Conservation (phyloP, 1,140 invertebrate species). For the Lordiphosa mommai region DNA sequence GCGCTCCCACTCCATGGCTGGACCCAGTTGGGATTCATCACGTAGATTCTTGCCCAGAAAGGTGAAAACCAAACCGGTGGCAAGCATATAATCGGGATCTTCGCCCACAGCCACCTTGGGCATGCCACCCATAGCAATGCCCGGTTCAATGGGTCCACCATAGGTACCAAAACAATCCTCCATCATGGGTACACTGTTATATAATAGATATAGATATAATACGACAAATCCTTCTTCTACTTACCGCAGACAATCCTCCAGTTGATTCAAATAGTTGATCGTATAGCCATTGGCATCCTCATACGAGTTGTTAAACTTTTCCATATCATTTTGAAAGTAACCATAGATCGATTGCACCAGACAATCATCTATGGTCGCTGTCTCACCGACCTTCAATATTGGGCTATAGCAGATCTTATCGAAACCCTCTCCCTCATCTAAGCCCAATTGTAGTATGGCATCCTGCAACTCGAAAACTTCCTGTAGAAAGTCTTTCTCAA, state of each 20-base stretch:
- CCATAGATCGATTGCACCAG: slow-evolving; percentile 89
- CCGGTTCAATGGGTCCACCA: slow-evolving; percentile 92
- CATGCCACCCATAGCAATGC: slow-evolving; percentile 89
- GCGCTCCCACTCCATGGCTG: slow-evolving; percentile 89
- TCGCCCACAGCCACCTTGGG: slow-evolving; percentile 45
- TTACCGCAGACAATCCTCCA: slow-evolving; percentile 80
- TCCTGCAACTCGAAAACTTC: slow-evolving; percentile 85
- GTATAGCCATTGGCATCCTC: slow-evolving; percentile 48
- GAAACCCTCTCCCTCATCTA: slow-evolving; percentile 81
- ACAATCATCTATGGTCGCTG: slow-evolving; percentile 83
- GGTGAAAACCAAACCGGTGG: slow-evolving; percentile 87
- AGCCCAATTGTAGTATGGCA: slow-evolving; percentile 81
- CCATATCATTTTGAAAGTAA: slow-evolving; percentile 87
- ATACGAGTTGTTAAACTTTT: slow-evolving; percentile 80
- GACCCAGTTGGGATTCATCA: slow-evolving; percentile 80
- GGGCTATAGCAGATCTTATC: slow-evolving; percentile 93
- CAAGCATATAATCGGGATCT: slow-evolving; percentile 81
- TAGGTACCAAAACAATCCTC: slow-evolving; percentile 88
- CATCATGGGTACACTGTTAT: slow-evolving; percentile 82
- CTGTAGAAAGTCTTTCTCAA: slow-evolving; percentile 85
- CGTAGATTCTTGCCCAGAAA: slow-evolving; percentile 87
- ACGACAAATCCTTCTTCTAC: not conserved
- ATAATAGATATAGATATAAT: slow-evolving; percentile 2
- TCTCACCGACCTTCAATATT: slow-evolving; percentile 84
- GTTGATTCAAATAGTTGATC: slow-evolving; percentile 80